Percentiles rank a stretch among this genome's conserved stretches.
Evolutionary conservation across 1,140 invertebrate genomes (phyloP).

Genomic region (Hetaerina americana): DNA sequence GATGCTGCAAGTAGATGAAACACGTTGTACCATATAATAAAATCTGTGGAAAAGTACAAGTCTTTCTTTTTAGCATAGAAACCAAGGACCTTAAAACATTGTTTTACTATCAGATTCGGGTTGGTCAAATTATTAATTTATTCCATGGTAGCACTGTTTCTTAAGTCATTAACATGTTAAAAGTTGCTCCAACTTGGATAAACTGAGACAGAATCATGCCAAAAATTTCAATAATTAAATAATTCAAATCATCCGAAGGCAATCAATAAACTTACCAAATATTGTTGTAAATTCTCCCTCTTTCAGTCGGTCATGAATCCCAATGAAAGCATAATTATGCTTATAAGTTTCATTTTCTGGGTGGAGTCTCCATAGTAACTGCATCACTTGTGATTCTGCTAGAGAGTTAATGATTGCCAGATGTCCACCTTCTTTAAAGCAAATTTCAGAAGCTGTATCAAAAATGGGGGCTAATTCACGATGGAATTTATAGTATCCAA

Average conservation of each 20-base stretch:
- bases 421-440: slow-evolving; percentile 28
- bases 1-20: too few species aligned
- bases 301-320: slow-evolving; percentile 28
- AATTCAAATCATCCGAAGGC: neutral
- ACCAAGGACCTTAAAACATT: neutral
- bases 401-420: slow-evolving; percentile 28
- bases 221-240: neutral
- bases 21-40: too few species aligned
- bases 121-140: neutral
- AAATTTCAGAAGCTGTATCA: slow-evolving; percentile 27
- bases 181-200: neutral
- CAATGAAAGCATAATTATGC: slow-evolving; percentile 21
- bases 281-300: slow-evolving; percentile 30
- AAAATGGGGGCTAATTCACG: neutral
- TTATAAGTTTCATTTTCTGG: neutral
- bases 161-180: neutral
- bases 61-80: too few species aligned
- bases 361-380: neutral
- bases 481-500: neutral
- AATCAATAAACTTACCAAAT: slow-evolving; percentile 16
- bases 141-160: neutral
- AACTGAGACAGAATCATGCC: neutral
- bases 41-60: too few species aligned
- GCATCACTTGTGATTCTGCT: slow-evolving; percentile 23
- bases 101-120: neutral